Evolutionary conservation across 2,888 invertebrate genomes (phyloP).

Genomic region (Ormyrus nitidulus): DNA sequence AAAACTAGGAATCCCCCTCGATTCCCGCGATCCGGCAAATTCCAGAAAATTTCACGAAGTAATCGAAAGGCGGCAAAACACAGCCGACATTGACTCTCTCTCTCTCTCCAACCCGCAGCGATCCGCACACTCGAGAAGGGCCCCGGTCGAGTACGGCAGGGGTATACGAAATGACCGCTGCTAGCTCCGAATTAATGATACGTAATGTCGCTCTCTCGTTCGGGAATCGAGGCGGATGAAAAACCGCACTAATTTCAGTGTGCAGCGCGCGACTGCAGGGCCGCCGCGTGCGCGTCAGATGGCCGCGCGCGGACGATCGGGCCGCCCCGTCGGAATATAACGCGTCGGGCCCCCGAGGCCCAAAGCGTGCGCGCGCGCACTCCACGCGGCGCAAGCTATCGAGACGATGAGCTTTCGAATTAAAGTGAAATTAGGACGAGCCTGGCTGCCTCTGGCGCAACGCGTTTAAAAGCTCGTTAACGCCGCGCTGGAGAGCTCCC

Average conservation of each 20-base stretch:
- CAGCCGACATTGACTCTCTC: too few species aligned
- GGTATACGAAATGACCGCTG: conserved; percentile 17
- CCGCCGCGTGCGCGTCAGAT: conserved; percentile 14
- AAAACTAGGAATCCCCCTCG: too few species aligned
- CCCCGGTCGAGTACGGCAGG: neutral
- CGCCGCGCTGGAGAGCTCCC: neutral
- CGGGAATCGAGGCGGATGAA: conserved; percentile 2
- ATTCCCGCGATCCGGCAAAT: too few species aligned
- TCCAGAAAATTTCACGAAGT: too few species aligned
- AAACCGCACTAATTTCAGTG: conserved; percentile 21
- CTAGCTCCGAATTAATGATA: conserved; percentile 22
- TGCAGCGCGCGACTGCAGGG: neutral
- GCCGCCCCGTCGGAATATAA: neutral
- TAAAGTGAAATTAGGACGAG: conserved; percentile 43
- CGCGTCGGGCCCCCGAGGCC: neutral
- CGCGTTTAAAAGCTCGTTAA: conserved; percentile 51
- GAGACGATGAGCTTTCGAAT: conserved; percentile 42
- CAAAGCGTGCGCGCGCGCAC: neutral
- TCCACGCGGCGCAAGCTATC: neutral
- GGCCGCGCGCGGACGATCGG: conserved; percentile 1
- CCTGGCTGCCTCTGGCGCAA: neutral
- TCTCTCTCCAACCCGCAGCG: too few species aligned
- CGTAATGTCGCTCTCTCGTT: conserved; percentile 29
- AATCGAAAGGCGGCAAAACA: too few species aligned
- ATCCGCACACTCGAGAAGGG: too few species aligned